A percentile compares a stretch with the other conserved stretches of the same genome.
Evolutionary conservation across 1,140 invertebrate genomes (phyloP).

Genomic region (Drosophila sp.): DNA sequence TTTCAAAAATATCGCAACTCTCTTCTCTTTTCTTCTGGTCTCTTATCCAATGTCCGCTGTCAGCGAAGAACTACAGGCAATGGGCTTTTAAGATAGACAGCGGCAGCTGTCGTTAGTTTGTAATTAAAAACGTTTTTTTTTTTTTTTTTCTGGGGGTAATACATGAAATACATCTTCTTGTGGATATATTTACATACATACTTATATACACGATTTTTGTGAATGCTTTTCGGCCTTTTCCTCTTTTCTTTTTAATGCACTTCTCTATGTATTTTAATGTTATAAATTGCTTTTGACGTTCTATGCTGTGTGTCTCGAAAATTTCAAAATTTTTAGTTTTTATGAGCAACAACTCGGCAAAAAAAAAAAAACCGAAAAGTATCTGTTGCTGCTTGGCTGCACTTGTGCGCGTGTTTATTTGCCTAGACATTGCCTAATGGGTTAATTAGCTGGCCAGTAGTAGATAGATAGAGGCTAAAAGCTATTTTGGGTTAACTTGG

Average conservation of each 20-base stretch:
- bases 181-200: constrained; percentile 14
- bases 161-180: constrained; percentile 67
- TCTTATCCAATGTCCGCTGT: constrained; percentile 45
- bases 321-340: constrained; percentile 47
- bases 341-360: constrained; percentile 3
- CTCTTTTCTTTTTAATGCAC: constrained; percentile 51
- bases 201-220: constrained; percentile 38
- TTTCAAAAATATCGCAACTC: constrained; percentile 50
- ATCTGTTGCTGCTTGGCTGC: constrained; percentile 22
- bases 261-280: constrained; percentile 66
- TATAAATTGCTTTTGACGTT: constrained; percentile 77
- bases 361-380: neutral
- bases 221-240: constrained; percentile 39
- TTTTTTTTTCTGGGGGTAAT: constrained; percentile 18
- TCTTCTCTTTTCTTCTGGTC: constrained; percentile 59
- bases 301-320: constrained; percentile 10
- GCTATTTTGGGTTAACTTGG: constrained; percentile 41
- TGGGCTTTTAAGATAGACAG: constrained; percentile 59
- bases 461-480: constrained; percentile 37
- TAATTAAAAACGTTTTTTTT: constrained; percentile 74
- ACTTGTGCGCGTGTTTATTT: constrained; percentile 39
- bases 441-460: constrained; percentile 50
- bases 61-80: constrained; percentile 29
- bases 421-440: constrained; percentile 53
- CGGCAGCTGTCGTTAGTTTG: constrained; percentile 81